phyloP scores from a whole-genome alignment of 2,888 invertebrate genomes.

The Diarsia rubi region DNA sequence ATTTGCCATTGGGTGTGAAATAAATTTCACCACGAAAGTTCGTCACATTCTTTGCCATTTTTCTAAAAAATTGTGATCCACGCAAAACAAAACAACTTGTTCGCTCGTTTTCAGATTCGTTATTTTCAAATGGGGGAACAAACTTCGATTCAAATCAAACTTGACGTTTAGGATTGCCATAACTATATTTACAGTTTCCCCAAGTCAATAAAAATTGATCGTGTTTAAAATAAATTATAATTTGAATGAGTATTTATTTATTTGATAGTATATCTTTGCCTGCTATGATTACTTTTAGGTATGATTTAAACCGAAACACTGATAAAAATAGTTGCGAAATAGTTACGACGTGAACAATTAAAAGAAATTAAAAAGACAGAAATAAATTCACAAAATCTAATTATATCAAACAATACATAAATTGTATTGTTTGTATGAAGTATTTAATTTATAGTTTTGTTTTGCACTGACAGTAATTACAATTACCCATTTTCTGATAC shows the following conservation, averaged over 20 bases:
- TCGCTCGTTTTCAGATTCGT: slow-evolving; percentile 55
- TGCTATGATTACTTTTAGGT: neutral
- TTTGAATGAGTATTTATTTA: neutral
- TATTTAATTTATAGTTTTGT: too few species aligned
- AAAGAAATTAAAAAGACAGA: neutral
- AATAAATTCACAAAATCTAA: neutral
- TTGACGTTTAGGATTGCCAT: slow-evolving; percentile 61
- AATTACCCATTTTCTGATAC: slow-evolving; percentile 10
- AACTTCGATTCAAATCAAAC: slow-evolving; percentile 51
- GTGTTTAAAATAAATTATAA: too few species aligned
- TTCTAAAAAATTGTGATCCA: slow-evolving; percentile 34
- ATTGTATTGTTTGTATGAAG: neutral
- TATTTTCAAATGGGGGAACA: slow-evolving; percentile 68
- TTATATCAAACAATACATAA: neutral
- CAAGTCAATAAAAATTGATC: neutral
- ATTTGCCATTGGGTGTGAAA: slow-evolving; percentile 77
- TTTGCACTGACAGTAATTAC: too few species aligned
- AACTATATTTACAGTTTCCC: slow-evolving; percentile 17
- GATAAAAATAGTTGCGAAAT: neutral
- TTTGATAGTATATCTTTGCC: neutral
- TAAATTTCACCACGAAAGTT: slow-evolving; percentile 83
- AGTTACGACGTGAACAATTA: too few species aligned
- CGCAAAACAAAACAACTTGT: slow-evolving; percentile 61
- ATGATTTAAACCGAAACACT: neutral
- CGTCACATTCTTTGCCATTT: slow-evolving; percentile 83